Conservation (phyloP, 2,888 invertebrate species). For the Phyllotreta striolata region DNA sequence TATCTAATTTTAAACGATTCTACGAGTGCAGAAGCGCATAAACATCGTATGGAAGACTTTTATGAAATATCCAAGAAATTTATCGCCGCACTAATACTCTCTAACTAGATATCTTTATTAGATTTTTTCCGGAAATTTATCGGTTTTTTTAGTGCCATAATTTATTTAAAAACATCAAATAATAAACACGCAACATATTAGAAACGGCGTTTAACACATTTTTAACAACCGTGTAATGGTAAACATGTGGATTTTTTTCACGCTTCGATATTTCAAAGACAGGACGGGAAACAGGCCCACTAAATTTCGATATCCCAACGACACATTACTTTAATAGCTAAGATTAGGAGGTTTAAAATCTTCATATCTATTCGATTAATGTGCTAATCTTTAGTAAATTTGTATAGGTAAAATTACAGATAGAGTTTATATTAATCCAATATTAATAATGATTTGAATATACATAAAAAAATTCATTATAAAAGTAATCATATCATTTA, state of each 20-base stretch:
- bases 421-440: too few relatives aligned
- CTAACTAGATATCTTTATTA: slow-evolving; percentile 12
- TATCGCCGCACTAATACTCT: slow-evolving; percentile 1
- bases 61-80: slow-evolving; percentile 4
- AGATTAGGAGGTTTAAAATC: too few relatives aligned
- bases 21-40: too few relatives aligned
- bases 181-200: slow-evolving; percentile 12
- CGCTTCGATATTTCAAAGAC: slow-evolving; percentile 3
- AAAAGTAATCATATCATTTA: too few relatives aligned
- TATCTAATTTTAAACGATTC: too few relatives aligned
- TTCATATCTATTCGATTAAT: neutral
- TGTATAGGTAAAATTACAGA: too few relatives aligned
- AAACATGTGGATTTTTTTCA: slow-evolving; percentile 24
- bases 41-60: neutral
- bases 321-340: too few relatives aligned
- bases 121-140: slow-evolving; percentile 7
- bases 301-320: too few relatives aligned
- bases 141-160: slow-evolving; percentile 3
- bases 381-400: neutral
- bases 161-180: slow-evolving; percentile 21
- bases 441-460: too few relatives aligned
- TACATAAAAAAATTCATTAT: too few relatives aligned
- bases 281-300: neutral
- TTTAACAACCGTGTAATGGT: slow-evolving; percentile 26
- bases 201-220: slow-evolving; percentile 15